Conservation (phyloP, 2,888 invertebrate species). For the Merodon equestris region DNA sequence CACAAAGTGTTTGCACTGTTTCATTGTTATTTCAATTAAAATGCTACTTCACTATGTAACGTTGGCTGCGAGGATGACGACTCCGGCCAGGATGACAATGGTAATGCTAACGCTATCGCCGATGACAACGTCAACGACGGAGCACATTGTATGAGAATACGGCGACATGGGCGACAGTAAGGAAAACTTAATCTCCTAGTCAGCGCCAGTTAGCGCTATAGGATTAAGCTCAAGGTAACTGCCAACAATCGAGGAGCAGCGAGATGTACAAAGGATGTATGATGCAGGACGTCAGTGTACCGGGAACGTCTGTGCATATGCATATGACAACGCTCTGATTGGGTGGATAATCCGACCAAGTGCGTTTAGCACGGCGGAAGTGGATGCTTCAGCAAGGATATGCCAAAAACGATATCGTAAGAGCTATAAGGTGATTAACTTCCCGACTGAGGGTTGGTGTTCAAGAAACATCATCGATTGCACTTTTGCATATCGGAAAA, state of each 20-base stretch:
- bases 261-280: conserved; percentile 25
- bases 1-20: conserved; percentile 66
- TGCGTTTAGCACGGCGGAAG: background rate
- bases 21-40: conserved; percentile 69
- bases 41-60: conserved; percentile 41
- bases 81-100: conserved; percentile 29
- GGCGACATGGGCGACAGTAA: conserved; percentile 30
- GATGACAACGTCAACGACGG: background rate
- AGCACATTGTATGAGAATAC: conserved; percentile 19
- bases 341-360: no score
- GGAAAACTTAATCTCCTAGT: conserved; percentile 58
- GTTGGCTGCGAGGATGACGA: conserved; percentile 32
- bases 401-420: conserved; percentile 27
- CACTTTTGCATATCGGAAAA: no score
- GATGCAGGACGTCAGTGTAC: background rate
- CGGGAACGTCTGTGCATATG: no score
- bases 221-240: conserved; percentile 44
- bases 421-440: conserved; percentile 35
- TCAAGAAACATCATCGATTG: no score
- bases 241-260: conserved; percentile 11
- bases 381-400: conserved; percentile 21
- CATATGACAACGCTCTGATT: no score
- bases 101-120: conserved; percentile 30
- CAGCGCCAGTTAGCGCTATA: conserved; percentile 41
- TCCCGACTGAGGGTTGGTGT: background rate